phyloP scores from a whole-genome alignment of 1,140 invertebrate genomes.

The Platorchestia sp. region DNA sequence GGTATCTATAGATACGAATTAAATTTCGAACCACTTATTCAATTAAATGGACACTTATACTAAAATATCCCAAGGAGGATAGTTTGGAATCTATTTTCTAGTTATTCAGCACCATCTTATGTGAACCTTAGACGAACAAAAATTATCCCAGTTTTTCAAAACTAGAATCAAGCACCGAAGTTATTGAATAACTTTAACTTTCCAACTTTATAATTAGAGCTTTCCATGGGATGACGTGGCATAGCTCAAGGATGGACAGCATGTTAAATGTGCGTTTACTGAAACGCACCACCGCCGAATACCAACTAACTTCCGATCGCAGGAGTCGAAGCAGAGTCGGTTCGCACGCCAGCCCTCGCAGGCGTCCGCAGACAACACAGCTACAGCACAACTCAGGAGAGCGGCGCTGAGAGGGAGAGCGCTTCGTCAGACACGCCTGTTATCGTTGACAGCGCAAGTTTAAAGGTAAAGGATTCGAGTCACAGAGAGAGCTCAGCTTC shows the following conservation, averaged over 20 bases:
- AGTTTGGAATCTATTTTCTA: no score
- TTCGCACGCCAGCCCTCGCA: background rate
- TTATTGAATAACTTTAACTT: background rate
- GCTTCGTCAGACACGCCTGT: background rate
- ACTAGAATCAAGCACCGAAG: background rate
- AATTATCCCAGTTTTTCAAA: background rate
- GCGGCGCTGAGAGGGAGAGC: background rate
- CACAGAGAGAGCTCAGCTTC: constrained; percentile 29
- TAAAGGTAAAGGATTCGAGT: constrained; percentile 34
- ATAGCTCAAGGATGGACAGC: no score
- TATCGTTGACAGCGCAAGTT: constrained; percentile 30
- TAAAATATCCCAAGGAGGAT: no score
- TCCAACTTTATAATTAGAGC: no score
- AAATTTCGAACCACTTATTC: no score
- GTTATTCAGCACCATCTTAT: no score
- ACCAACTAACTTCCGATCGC: background rate
- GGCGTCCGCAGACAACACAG: no score
- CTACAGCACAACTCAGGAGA: background rate
- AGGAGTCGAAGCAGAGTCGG: background rate
- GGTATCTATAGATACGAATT: no score
- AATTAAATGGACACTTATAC: no score
- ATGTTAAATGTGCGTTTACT: background rate
- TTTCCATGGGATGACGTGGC: no score
- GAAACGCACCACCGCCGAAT: background rate
- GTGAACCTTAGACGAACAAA: no score